Base-by-base conservation (phyloP, 2,113 vertebrate species). In the Naja naja region DNA sequence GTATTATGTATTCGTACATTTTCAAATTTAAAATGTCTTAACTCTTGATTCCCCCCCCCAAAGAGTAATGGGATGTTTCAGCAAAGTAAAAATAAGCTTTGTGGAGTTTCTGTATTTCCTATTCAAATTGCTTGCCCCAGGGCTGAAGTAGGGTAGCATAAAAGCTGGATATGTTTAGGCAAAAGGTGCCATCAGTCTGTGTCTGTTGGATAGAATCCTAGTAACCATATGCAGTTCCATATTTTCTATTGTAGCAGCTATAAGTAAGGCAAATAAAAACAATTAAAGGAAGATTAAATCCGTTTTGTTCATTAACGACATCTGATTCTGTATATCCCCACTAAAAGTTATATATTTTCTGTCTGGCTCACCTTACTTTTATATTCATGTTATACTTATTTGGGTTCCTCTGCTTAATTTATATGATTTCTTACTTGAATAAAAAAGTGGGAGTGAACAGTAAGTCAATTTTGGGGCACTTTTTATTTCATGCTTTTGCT, bases 201-300 rank as follows among this genome's bases (percentile, higher is more conserved):
- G 55, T 81, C 89, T 93, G 92, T 56, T 93, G 54, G 88, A 87
- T 64, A 20, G 81, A 34, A 64, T 93, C 81, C 92, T 90, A 85
- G 53, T 11, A 87, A 52, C 81, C 92, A 90, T 93, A 87, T 64
- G 92, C 89, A 93, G 89, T 89, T 90, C 92, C 74, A 87, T 90
- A 93, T 93, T 93, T 90, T 90, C 74, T 87, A 3, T 64, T 52
- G 56, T 47, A 43, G 81, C 45, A 52, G 89, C 88, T 81, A 53
- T 25, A 25, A 86, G 34, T 90, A 90, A 34, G 92, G 55, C n/a
- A n/a, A 87, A 27, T 43, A 86, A 90, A 81, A 47, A 34, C 69
- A 90, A 43, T 39, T 49, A 56, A 92, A 92, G 39, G 22, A 14
- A 91, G 90, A 88, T 27, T 56, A 85, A 69, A 54, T 81, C 54